Conservation (phyloP, 1,140 invertebrate species). For the Vollenhovia emeryi region DNA sequence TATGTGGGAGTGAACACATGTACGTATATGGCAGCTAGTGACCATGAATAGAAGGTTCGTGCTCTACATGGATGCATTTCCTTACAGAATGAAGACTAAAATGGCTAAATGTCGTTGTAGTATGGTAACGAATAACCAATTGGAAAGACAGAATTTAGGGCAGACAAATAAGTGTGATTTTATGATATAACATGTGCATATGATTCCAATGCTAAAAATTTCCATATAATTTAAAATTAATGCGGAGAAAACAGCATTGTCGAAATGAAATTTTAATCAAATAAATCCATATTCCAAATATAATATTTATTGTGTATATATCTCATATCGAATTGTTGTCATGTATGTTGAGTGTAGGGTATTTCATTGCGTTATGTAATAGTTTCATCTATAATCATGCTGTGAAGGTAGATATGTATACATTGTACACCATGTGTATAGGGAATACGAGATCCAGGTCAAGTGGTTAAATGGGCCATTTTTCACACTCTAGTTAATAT, state of each 20-base stretch:
- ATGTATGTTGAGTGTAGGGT: background rate
- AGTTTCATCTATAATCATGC: slow-evolving; percentile 59
- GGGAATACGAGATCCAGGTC: slow-evolving; percentile 46
- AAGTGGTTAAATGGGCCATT: slow-evolving; percentile 37
- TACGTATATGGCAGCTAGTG: slow-evolving; percentile 53
- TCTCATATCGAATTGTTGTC: background rate
- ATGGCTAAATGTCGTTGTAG: background rate
- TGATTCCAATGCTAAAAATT: background rate
- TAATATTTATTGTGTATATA: background rate
- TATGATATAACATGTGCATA: background rate
- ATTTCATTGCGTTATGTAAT: background rate
- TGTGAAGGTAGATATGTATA: slow-evolving; percentile 30
- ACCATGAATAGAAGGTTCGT: slow-evolving; percentile 58
- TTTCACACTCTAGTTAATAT: slow-evolving; percentile 48
- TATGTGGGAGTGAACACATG: slow-evolving; percentile 37
- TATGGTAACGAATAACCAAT: slow-evolving; percentile 15
- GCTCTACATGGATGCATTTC: slow-evolving; percentile 57
- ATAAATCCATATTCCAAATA: slow-evolving; percentile 25
- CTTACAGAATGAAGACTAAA: slow-evolving; percentile 39
- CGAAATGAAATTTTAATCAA: slow-evolving; percentile 31
- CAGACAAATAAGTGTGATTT: background rate
- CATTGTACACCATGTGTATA: slow-evolving; percentile 29
- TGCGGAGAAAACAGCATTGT: background rate
- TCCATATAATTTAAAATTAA: slow-evolving; percentile 14
- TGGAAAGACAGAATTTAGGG: slow-evolving; percentile 12